Conservation (phyloP, 2,888 invertebrate species). For the Sclerodermus sp. region DNA sequence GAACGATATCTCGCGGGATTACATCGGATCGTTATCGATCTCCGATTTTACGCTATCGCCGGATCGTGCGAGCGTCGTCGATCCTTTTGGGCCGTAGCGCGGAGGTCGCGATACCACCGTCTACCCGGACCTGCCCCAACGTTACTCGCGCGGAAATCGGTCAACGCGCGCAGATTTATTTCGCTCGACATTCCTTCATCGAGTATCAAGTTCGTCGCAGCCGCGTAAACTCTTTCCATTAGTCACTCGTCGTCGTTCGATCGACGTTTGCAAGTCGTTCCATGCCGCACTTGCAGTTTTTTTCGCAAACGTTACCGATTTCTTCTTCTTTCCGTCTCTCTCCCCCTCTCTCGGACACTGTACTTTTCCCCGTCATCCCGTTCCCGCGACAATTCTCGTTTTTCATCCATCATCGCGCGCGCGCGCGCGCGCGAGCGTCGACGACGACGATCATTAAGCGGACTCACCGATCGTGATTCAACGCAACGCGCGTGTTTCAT, state of each 20-base stretch:
- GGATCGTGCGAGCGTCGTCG: too few relatives aligned
- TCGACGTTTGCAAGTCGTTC: background rate
- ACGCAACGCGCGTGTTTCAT: too few relatives aligned
- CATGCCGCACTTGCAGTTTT: slow-evolving; percentile 9
- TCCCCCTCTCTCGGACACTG: too few relatives aligned
- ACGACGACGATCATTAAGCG: too few relatives aligned
- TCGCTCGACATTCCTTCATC: slow-evolving; percentile 4
- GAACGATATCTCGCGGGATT: too few relatives aligned
- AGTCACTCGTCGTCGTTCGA: slow-evolving; percentile 4
- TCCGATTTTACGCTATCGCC: too few relatives aligned
- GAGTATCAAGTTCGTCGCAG: slow-evolving; percentile 21
- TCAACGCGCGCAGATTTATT: slow-evolving; percentile 13
- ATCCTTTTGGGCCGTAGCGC: background rate
- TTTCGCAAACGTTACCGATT: slow-evolving; percentile 11
- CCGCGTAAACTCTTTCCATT: slow-evolving; percentile 4
- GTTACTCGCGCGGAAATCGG: slow-evolving; percentile 11
- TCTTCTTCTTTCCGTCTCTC: too few relatives aligned
- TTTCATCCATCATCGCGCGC: background rate
- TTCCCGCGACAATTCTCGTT: too few relatives aligned
- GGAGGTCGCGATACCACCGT: background rate
- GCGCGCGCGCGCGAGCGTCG: too few relatives aligned
- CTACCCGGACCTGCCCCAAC: slow-evolving; percentile 21
- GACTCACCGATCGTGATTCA: too few relatives aligned
- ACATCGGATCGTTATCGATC: too few relatives aligned
- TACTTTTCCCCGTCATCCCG: too few relatives aligned